Percentiles rank a stretch among this genome's conserved stretches.
Conservation (phyloP, 2,113 vertebrate species). For the Sander vitreus region DNA sequence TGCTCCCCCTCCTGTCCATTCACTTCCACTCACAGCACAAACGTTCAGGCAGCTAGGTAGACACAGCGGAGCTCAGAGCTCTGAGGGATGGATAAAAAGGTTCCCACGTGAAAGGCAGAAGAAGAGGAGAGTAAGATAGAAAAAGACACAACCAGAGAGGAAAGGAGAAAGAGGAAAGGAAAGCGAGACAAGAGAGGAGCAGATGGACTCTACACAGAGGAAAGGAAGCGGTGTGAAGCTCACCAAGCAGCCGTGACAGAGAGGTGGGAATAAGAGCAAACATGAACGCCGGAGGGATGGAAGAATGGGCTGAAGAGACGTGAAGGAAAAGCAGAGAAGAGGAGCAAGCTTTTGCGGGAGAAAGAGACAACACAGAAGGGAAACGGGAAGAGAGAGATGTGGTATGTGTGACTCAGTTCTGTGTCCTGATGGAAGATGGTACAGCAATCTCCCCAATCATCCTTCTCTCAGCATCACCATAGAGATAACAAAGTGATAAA, state of each 20-base stretch:
- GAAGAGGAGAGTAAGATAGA: conserved; percentile 67
- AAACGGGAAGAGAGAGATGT: conserved; percentile 66
- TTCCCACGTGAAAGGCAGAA: conserved; percentile 77
- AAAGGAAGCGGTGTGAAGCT: conserved; percentile 58
- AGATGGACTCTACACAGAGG: conserved; percentile 77
- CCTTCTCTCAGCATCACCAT: conserved; percentile 68
- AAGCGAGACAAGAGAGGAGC: conserved; percentile 47
- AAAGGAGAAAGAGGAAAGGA: conserved; percentile 31
- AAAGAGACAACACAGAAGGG: conserved; percentile 60
- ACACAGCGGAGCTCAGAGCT: conserved; percentile 65
- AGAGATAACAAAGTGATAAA: conserved; percentile 61
- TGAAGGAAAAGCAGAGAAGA: conserved; percentile 73
- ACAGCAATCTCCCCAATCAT: conserved; percentile 61
- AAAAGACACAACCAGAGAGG: conserved; percentile 54
- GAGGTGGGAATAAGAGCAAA: conserved; percentile 70
- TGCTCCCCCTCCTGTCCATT: conserved; percentile 78
- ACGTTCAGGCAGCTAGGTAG: conserved; percentile 70
- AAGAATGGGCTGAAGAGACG: conserved; percentile 68
- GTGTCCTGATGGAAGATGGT: conserved; percentile 75
- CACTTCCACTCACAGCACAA: conserved; percentile 76
- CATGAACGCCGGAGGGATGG: conserved; percentile 62
- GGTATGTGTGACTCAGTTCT: conserved; percentile 81
- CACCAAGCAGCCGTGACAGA: conserved; percentile 70
- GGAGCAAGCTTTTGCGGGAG: conserved; percentile 56
- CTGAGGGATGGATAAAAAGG: conserved; percentile 70